These are phyloP conservation scores for Lysandra bellargus DNA, from an alignment of 2,888 invertebrate species.

Conservation along the genomic window DNA sequence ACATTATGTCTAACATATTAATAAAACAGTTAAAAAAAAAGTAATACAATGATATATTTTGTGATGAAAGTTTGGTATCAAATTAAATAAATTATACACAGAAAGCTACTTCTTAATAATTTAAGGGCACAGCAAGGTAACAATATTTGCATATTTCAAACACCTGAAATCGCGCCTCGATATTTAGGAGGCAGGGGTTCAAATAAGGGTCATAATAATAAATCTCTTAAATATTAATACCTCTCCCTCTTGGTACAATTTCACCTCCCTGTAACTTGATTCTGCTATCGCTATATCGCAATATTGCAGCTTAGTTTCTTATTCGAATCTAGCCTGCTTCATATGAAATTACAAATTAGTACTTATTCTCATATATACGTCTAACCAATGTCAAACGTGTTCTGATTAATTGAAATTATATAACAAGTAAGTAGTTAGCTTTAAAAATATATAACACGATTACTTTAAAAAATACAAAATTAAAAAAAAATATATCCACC, in stretches of 20 bases:
- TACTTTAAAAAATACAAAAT: too few species aligned
- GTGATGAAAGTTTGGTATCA: background rate
- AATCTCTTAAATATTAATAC: slow-evolving; percentile 31
- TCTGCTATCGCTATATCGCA: background rate
- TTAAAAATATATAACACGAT: too few species aligned
- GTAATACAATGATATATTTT: background rate
- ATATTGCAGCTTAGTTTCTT: background rate
- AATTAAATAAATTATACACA: background rate
- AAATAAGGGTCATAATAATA: slow-evolving; percentile 24
- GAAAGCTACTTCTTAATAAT: slow-evolving; percentile 7
- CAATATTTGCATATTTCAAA: slow-evolving; percentile 23
- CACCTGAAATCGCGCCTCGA: slow-evolving; percentile 18
- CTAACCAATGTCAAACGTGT: too few species aligned
- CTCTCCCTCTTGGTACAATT: slow-evolving; percentile 12
- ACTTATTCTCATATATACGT: too few species aligned
- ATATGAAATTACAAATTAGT: too few species aligned
- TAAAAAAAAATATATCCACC: too few species aligned
- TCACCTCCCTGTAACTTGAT: background rate
- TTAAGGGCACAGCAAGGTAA: background rate
- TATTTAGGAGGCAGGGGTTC: slow-evolving; percentile 19
- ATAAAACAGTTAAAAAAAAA: background rate
- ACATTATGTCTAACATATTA: too few species aligned
- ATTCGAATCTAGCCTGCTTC: background rate
- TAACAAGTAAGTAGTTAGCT: too few species aligned
- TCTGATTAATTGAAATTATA: too few species aligned